These are phyloP conservation scores for Xylota segnis DNA, from an alignment of 2,888 invertebrate genomes.

Conservation along the genomic window DNA sequence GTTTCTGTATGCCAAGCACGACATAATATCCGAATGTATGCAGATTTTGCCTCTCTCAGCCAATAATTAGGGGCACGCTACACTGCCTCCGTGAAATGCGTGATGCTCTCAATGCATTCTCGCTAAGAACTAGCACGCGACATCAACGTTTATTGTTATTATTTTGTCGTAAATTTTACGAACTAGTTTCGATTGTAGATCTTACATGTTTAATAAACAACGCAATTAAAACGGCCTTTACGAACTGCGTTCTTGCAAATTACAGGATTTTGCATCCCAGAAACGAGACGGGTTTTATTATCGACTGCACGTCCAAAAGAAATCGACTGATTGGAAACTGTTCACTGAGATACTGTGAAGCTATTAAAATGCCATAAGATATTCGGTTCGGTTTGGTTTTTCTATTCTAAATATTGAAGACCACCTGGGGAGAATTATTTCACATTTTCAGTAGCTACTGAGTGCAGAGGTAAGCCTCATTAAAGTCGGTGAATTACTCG, in stretches of 20 bases:
- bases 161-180: constrained; percentile 1
- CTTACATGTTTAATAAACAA: too few relatives aligned
- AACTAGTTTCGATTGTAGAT: neutral
- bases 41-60: neutral
- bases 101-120: neutral
- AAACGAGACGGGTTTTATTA: too few relatives aligned
- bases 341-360: neutral
- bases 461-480: neutral
- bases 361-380: constrained; percentile 20
- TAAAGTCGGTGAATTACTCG: neutral
- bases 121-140: constrained; percentile 8
- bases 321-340: neutral
- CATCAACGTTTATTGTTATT: constrained; percentile 7
- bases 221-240: too few relatives aligned
- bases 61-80: constrained; percentile 20
- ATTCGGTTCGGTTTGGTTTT: neutral
- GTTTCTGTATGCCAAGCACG: constrained; percentile 36
- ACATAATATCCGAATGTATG: constrained; percentile 43
- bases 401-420: neutral
- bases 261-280: too few relatives aligned
- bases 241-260: too few relatives aligned
- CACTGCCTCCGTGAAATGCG: neutral
- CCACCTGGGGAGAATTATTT: neutral
- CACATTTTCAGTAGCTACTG: neutral
- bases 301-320: neutral